These are phyloP conservation scores for Leptoteleia sp. DNA, from an alignment of 1,140 invertebrate genomes.

Conservation along the genomic window DNA sequence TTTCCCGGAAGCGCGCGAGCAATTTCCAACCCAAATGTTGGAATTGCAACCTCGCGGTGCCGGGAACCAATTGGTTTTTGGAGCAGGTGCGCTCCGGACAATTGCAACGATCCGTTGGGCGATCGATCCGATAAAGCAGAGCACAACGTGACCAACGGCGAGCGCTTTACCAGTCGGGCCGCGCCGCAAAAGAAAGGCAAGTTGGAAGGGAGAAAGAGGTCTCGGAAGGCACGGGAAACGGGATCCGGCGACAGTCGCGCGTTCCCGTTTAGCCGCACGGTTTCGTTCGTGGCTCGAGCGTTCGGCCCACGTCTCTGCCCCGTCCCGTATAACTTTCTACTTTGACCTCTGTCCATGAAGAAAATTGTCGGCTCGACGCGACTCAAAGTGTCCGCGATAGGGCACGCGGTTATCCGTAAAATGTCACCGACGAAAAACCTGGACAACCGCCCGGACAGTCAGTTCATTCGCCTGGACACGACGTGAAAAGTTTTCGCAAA, in stretches of 20 bases:
- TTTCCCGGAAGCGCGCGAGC: too few species aligned
- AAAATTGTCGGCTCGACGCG: not conserved
- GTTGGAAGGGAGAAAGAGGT: slow-evolving; percentile 45
- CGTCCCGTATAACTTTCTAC: slow-evolving; percentile 71
- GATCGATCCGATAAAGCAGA: slow-evolving; percentile 19
- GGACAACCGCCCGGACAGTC: not conserved
- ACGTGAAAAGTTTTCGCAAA: too few species aligned
- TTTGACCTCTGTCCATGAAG: slow-evolving; percentile 67
- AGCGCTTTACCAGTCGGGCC: slow-evolving; percentile 1
- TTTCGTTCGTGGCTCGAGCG: slow-evolving; percentile 20
- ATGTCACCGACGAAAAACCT: slow-evolving; percentile 8
- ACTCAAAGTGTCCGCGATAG: not conserved
- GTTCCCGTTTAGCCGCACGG: slow-evolving; percentile 65
- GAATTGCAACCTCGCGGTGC: too few species aligned
- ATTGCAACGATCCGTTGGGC: not conserved
- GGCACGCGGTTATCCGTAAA: not conserved
- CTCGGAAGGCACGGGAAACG: slow-evolving; percentile 39
- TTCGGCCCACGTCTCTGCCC: slow-evolving; percentile 20
- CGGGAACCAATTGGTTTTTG: too few species aligned
- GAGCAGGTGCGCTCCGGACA: too few species aligned
- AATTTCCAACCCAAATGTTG: too few species aligned
- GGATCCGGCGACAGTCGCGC: slow-evolving; percentile 66
- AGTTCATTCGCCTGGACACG: too few species aligned
- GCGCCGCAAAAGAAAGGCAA: slow-evolving; percentile 8
- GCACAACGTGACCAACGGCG: too few species aligned